Evolutionary conservation across 2,888 invertebrate species (phyloP), one percentile per base, ranked within the genome.

Genomic region (Pristionchus entomophagus): DNA sequence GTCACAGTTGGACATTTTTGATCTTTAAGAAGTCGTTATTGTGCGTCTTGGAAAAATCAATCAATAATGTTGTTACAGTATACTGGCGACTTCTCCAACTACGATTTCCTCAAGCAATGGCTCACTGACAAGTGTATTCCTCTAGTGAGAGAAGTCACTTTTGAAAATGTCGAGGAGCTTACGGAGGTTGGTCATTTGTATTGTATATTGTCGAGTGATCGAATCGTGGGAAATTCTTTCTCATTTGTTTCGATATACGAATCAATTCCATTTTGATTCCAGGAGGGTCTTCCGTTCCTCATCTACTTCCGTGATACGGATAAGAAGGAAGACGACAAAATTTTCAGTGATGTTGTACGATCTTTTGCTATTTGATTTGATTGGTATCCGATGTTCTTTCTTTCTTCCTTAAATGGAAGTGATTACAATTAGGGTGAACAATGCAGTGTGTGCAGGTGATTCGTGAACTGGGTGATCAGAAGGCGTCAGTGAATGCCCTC

Each of bases 111-210:
- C n/a, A 94, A 94, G 84, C 95, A 96, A 87, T 99, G 99, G 99
- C 95, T 96, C 0, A 96, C 96, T 87, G 96, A 97, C 90, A 97
- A 97, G 93, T 99, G 99, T 94, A 97, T 99, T 73, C 98, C 99
- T 0, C 95, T 99, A n/a, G 99, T 99, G 0, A 95, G 99, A 86
- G 99, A 99, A 82, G 99, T 99, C 86, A 99, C 99, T 0, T 99
- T 99, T 94, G 98, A 99, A 94, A 99, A 99, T 95, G 99, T 99
- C 2, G 99, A 99, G 94, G 93, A 93, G 80, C 86, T 93, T 41
- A 93, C 93, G 4, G 93, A 93, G 87, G 99, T 99, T 19, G 10
- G 78, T 78, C 2, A 10, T 77, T 22, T n/a, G n/a, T 12, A 26
- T 6, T 59, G 26, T 14, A 26, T 26, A 59, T 59, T 22, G 26